Base-by-base conservation (phyloP, 2,113 vertebrate genomes). In the Athene noctua region DNA sequence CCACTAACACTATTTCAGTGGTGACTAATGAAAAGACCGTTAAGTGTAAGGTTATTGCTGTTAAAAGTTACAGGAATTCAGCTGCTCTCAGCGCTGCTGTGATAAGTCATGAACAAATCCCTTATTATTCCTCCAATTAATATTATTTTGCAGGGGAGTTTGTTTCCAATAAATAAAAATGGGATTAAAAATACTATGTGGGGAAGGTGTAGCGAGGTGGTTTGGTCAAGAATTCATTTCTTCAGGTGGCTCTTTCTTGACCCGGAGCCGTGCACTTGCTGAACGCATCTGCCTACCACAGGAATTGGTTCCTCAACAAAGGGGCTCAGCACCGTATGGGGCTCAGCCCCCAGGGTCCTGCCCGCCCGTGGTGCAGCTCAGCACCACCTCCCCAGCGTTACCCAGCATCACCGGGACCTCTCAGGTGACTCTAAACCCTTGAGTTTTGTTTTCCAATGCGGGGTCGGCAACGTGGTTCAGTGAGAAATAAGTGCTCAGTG, bases 401-500 rank as follows among this genome's bases (percentile, higher is more conserved):
- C 30, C 30, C 47, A 10, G 1, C 2, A 7, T 30, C 6, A 1
- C 47, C 10, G 47, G 30, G 30, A 80, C 61, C 47, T 54, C 30
- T 3, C 3, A 5, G 52, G 38, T 26, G 59, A 8, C 30, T n/a
- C 13, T 13, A 21, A 42, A 54, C 30, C 38, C 49, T n/a, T 4
- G 2, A 29, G 49, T n/a, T 54, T 44, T 22, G 38, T 44, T 54
- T 80, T 54, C 49, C 13, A 44, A 8, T 8, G 46, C 3, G 59
- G 21, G n/a, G 44, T 9, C n/a, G 38, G 27, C 22, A 5, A 11
- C 1, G 5, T 6, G 6, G 12, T 10, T 42, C 18, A 25, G 77
- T 6, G 25, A n/a, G 51, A 29, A n/a, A 23, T 2, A 8, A 40
- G 27, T 2, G 29, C 74, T 11, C 9, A 1, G 11, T 2, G 21